Percentiles rank a stretch among this genome's conserved stretches.
These are phyloP conservation scores for Machaerirhynchus nigripectus DNA, from an alignment of 2,113 vertebrate species.

Conservation along the genomic window DNA sequence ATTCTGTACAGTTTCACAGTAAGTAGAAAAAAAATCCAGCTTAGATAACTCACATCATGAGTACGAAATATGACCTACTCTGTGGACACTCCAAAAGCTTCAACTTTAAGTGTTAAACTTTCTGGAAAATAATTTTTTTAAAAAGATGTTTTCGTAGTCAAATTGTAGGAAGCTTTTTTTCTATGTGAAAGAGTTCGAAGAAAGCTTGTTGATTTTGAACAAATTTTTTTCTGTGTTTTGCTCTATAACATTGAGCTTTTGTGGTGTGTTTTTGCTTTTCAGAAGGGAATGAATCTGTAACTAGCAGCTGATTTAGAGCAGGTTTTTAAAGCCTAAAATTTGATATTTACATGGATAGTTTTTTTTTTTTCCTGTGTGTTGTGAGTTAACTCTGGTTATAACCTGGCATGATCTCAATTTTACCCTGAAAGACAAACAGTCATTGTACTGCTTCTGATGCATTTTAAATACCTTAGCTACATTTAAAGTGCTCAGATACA, in stretches of 20 bases:
- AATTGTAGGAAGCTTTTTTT: not conserved
- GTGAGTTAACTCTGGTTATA: not conserved
- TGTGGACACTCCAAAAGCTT: not conserved
- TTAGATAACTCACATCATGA: not conserved
- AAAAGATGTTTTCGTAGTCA: not conserved
- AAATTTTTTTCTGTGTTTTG: not conserved
- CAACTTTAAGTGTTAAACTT: not conserved
- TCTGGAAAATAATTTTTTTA: not conserved
- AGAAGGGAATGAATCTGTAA: not conserved
- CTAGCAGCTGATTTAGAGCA: not conserved
- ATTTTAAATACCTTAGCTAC: not conserved
- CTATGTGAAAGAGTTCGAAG: not conserved
- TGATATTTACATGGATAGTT: not conserved
- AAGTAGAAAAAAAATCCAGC: not conserved
- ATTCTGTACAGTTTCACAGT: not conserved
- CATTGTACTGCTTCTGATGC: not conserved
- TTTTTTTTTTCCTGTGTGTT: not conserved
- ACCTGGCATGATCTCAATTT: not conserved
- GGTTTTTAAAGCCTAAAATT: not conserved
- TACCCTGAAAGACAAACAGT: not conserved
- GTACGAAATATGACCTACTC: not conserved
- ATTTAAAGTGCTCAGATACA: not conserved
- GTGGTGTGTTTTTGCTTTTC: not conserved
- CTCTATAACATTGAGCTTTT: not conserved
- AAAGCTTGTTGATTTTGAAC: not conserved